Base-by-base conservation (phyloP, 2,113 vertebrate species). In the Panthera tigris region DNA sequence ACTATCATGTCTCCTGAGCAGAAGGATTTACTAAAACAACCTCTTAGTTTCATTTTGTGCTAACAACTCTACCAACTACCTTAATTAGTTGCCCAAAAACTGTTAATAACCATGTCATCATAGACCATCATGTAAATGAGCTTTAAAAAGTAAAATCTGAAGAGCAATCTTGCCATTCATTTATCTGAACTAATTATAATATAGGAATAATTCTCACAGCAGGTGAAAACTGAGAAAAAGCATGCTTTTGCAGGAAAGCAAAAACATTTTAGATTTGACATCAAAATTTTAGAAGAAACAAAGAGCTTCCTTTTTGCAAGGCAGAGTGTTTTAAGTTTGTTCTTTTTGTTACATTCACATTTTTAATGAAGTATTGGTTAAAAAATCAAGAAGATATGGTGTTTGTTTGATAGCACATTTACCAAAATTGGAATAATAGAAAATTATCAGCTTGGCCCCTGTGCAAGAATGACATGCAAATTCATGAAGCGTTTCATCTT, bases 181-280 rank as follows among this genome's bases (percentile, higher is more conserved):
- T 97, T 97, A 97, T 96, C 94, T 97, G 97, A 97, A 96, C 94
- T 97, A 98, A 98, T 98, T 97, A 97, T 94, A 97, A 98, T 73
- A 83, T 96, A 98, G 95, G 87, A 97, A 97, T 98, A 95, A 98
- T 98, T 97, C 96, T 97, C 97, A 96, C 98, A 97, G 97, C 97
- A 97, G 97, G 97, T 96, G 89, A 97, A 97, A 96, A 76, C 68
- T 0, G 27, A 94, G 80, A 85, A 90, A 97, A 97, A 96, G 57
- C 94, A 89, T 63, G 86, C 89, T 95, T 97, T 96, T 96, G 65
- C 52, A 84, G 91, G n/a, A 97, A 98, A 95, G 94, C 92, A 97
- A 97, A 97, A 98, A 97, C 95, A 98, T 97, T 95, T 93, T 96
- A 52, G 83, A 92, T 95, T 95, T 85, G 82, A 92, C 66, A 96